Percentiles rank a stretch among this genome's conserved stretches.
Conservation (phyloP, 2,797 vertebrate species). For the Poecilia gillii region DNA sequence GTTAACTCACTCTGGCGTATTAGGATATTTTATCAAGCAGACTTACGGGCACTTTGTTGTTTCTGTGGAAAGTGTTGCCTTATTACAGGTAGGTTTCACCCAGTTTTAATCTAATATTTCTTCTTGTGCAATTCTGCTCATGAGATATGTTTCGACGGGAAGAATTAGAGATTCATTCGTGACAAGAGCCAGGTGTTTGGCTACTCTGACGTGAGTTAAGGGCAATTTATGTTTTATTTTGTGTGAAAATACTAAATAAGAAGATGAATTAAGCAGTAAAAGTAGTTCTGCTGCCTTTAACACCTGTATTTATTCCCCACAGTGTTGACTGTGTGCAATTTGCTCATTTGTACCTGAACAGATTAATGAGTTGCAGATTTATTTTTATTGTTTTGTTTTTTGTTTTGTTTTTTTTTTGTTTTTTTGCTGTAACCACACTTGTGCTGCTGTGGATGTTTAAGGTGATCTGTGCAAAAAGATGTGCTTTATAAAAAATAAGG, state of each 20-base stretch:
- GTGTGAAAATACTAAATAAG: slow-evolving; percentile 3
- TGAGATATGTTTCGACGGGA: background rate
- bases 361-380: slow-evolving; percentile 34
- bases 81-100: slow-evolving; percentile 2
- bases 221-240: slow-evolving; percentile 1
- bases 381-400: slow-evolving; percentile 1
- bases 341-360: slow-evolving; percentile 59
- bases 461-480: slow-evolving; percentile 30
- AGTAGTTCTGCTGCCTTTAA: slow-evolving; percentile 4
- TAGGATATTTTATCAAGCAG: slow-evolving; percentile 10
- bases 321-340: slow-evolving; percentile 37
- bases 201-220: background rate
- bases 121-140: background rate
- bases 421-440: slow-evolving; percentile 23
- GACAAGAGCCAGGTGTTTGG: background rate
- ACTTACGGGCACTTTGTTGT: background rate
- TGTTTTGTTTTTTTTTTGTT: slow-evolving; percentile 16
- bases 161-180: slow-evolving; percentile 2
- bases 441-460: slow-evolving; percentile 47
- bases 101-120: slow-evolving; percentile 10
- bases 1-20: background rate
- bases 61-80: background rate
- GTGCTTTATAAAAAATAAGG: slow-evolving; percentile 33
- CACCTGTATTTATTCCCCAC: slow-evolving; percentile 38
- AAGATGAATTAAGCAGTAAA: background rate